Base-by-base conservation (phyloP, 2,888 invertebrate genomes). In the Acanthosepion lycidas region DNA sequence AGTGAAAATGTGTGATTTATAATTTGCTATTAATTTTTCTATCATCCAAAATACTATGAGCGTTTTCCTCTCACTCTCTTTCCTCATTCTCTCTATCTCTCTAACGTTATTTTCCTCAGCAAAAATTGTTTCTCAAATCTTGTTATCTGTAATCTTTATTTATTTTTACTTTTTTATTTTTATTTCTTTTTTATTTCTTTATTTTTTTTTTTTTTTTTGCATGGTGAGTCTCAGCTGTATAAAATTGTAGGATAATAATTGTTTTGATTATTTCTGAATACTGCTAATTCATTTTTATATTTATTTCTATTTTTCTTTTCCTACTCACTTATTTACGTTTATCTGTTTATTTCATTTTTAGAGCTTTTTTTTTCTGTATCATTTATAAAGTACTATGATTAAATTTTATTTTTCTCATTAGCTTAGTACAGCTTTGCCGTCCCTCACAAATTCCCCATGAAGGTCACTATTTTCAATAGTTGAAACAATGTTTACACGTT, bases 331-430 rank as follows among this genome's bases (percentile, higher is more conserved):
- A 78, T 78, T 78, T 78, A 78, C 78, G n/a, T 78, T 78, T 78
- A 78, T 78, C 78, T 78, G 78, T 78, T 78, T 78, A 78, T 78
- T 78, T 78, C n/a, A 78, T 78, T 78, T 78, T 78, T n/a, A n/a
- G n/a, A 78, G 12, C n/a, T 78, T 78, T n/a, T 64, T 64, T 51
- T 59, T 59, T 59, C 59, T 59, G 59, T 59, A n/a, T 78, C n/a
- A 78, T n/a, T 78, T 78, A 78, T 33, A 78, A 33, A 78, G 33
- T 78, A n/a, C n/a, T 33, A 78, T n/a, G 5, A 78, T 78, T 78
- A 78, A 78, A 78, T 78, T 78, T 78, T 78, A 78, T 78, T 78
- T 78, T n/a, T 78, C 78, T 78, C 78, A 78, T 78, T 78, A 78
- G 78, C 23, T 78, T 78, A 78, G 78, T 78, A 78, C 78, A 78